Percentiles rank a stretch among this genome's conserved stretches.
These are phyloP conservation scores for Characodon lateralis DNA, from an alignment of 2,797 vertebrate species.

Conservation along the genomic window DNA sequence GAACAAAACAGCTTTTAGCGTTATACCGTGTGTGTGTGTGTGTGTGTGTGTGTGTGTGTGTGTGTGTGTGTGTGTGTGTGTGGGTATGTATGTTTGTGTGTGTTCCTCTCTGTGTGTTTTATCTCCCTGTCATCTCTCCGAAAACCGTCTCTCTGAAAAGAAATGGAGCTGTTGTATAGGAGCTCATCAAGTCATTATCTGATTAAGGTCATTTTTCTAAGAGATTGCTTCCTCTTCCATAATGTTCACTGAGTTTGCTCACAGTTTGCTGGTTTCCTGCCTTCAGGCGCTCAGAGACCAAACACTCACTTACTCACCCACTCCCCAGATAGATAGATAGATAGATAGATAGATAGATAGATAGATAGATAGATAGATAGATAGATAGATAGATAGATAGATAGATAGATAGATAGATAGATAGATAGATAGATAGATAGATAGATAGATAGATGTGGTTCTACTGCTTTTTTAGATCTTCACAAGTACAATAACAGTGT, in stretches of 20 bases:
- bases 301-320: too few relatives aligned
- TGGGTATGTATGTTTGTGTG: background rate
- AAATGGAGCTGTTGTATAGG: conserved; percentile 51
- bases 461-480: background rate
- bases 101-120: conserved; percentile 2
- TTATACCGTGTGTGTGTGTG: conserved; percentile 15
- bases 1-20: conserved; percentile 81
- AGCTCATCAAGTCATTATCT: conserved; percentile 73
- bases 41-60: background rate
- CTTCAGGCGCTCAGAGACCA: background rate
- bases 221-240: conserved; percentile 45
- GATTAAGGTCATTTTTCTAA: conserved; percentile 60
- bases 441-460: background rate
- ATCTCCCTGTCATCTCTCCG: conserved; percentile 40
- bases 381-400: background rate
- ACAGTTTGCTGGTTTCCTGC: conserved; percentile 2
- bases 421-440: background rate
- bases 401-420: background rate
- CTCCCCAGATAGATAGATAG: background rate
- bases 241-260: conserved; percentile 24
- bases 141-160: conserved; percentile 56
- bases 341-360: conserved; percentile 1
- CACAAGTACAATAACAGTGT: background rate
- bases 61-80: background rate
- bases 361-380: conserved; percentile 1